phyloP scores from a whole-genome alignment of 2,113 vertebrate genomes.

The Sorex fumeus region DNA sequence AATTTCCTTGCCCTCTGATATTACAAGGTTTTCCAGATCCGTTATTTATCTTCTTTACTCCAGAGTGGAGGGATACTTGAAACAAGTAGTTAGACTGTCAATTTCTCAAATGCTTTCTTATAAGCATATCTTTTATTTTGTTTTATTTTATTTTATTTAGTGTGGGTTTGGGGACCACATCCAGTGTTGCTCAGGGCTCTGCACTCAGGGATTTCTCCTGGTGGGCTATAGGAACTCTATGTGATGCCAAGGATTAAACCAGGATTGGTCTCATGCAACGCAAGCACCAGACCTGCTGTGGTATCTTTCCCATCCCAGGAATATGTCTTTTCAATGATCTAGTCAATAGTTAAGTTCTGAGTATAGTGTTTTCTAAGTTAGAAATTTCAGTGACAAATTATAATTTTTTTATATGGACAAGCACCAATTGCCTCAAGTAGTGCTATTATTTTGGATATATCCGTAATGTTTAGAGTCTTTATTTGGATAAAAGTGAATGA shows the following conservation, averaged over 20 bases:
- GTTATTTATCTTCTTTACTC: background rate
- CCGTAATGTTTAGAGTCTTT: background rate
- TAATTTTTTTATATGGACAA: background rate
- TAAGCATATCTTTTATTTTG: no score
- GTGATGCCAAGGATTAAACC: no score
- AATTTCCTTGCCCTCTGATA: background rate
- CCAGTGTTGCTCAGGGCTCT: no score
- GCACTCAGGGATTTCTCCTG: no score
- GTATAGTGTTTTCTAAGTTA: background rate
- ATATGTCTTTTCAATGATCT: background rate
- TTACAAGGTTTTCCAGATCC: background rate
- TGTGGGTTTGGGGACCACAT: no score
- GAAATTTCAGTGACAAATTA: background rate
- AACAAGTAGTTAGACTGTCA: background rate
- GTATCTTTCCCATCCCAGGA: background rate
- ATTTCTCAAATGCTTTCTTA: constrained; percentile 26
- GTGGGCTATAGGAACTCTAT: no score
- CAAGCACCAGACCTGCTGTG: no score
- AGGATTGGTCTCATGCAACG: no score
- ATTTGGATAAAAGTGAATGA: background rate
- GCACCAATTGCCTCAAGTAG: background rate
- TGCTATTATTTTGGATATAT: background rate
- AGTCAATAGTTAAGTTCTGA: background rate
- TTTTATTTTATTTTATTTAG: no score
- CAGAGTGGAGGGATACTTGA: background rate